These are phyloP conservation scores for Ooceraea biroi DNA, from an alignment of 1,140 invertebrate genomes.

Conservation along the genomic window DNA sequence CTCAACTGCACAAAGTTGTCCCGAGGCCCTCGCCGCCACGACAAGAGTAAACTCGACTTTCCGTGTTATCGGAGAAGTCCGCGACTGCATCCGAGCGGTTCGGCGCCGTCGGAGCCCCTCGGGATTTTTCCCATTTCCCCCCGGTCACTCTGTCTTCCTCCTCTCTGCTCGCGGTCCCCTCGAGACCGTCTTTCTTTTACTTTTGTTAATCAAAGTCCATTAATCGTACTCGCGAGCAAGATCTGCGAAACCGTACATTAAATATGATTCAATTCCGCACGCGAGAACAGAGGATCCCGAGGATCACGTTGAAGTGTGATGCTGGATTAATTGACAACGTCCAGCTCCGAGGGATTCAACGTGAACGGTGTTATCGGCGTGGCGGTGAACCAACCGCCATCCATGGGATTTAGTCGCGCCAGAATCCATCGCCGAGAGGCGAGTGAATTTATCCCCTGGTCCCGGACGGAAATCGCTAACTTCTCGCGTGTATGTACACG, in stretches of 20 bases:
- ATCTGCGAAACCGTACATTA: not conserved
- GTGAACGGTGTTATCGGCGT: too few relatives aligned
- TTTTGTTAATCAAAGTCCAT: conserved; percentile 53
- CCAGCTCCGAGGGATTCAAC: not conserved
- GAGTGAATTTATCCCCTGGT: conserved; percentile 35
- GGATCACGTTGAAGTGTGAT: not conserved
- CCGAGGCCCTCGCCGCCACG: not conserved
- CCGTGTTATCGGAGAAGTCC: conserved; percentile 63
- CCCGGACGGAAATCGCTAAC: conserved; percentile 36
- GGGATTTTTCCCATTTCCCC: conserved; percentile 31
- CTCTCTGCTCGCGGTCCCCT: not conserved
- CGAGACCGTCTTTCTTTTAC: conserved; percentile 16
- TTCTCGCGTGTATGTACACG: conserved; percentile 53
- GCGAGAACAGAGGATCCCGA: not conserved
- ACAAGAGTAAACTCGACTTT: conserved; percentile 57
- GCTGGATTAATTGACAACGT: conserved; percentile 10
- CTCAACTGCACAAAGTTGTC: conserved; percentile 4
- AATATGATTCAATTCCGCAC: conserved; percentile 20
- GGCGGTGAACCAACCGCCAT: not conserved
- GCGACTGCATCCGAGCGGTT: conserved; percentile 34
- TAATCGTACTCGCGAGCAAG: not conserved
- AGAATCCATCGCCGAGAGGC: conserved; percentile 1
- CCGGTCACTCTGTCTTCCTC: not conserved
- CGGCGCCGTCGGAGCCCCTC: conserved; percentile 13
- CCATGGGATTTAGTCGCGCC: conserved; percentile 3